These are phyloP conservation scores for Netelia virgata DNA, from an alignment of 2,888 invertebrate species.

Conservation along the genomic window DNA sequence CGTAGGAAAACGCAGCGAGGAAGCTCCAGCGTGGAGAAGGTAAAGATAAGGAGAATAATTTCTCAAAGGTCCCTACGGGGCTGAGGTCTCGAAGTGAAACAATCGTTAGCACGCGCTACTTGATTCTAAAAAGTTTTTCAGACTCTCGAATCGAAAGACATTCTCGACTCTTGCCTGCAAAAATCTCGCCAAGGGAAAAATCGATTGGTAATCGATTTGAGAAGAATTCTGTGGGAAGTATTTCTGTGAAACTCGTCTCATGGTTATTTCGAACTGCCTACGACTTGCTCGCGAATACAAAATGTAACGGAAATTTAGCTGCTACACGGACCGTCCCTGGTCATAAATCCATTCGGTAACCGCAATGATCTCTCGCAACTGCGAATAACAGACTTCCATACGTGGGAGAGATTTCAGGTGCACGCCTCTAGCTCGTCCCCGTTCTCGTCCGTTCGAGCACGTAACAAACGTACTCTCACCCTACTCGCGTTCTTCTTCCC, in stretches of 20 bases:
- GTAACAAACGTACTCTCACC: slow-evolving; percentile 28
- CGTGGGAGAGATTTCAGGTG: slow-evolving; percentile 50
- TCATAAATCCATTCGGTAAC: slow-evolving; percentile 46
- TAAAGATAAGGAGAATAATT: slow-evolving; percentile 74
- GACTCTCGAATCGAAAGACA: background rate
- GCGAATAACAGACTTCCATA: slow-evolving; percentile 52
- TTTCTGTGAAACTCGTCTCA: background rate
- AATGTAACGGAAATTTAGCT: background rate
- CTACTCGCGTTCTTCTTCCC: slow-evolving; percentile 19
- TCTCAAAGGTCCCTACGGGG: slow-evolving; percentile 69
- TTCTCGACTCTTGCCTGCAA: too few relatives aligned
- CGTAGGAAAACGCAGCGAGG: slow-evolving; percentile 53
- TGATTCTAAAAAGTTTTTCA: background rate
- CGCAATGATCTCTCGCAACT: slow-evolving; percentile 32
- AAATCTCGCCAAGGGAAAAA: background rate
- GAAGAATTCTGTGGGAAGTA: too few relatives aligned
- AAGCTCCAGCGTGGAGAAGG: slow-evolving; percentile 75
- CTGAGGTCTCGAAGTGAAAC: slow-evolving; percentile 77
- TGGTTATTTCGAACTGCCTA: background rate
- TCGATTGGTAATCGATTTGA: too few relatives aligned
- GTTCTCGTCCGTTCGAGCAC: slow-evolving; percentile 44
- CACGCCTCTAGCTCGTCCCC: slow-evolving; percentile 50
- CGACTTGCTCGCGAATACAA: background rate
- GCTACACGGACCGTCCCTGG: background rate
- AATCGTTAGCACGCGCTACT: slow-evolving; percentile 76